Percentiles rank a stretch among this genome's conserved stretches.
Conservation (phyloP, 2,113 vertebrate species). For the Phrynosoma platyrhinos region DNA sequence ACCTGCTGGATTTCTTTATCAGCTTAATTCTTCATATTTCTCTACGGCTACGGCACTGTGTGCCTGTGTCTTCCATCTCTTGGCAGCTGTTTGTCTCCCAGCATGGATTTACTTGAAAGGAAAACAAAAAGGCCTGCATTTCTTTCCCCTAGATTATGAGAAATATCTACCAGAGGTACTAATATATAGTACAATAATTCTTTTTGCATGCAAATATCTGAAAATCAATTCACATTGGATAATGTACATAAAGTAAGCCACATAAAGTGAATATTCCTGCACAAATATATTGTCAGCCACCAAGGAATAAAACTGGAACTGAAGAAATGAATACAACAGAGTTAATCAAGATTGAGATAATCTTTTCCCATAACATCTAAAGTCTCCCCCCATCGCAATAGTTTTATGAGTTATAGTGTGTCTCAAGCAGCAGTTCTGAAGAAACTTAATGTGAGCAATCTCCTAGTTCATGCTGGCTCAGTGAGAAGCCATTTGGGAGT, state of each 20-base stretch:
- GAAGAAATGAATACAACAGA: background rate
- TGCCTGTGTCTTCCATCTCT: too few species aligned
- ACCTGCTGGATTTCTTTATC: conserved; percentile 49
- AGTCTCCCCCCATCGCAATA: background rate
- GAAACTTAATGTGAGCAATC: background rate
- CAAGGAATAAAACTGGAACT: background rate
- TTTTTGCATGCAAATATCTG: background rate
- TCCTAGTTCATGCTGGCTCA: background rate
- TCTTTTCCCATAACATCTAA: background rate
- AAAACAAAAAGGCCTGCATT: too few species aligned
- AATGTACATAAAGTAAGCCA: background rate
- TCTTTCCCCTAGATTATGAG: background rate
- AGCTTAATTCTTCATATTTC: background rate
- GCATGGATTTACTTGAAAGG: background rate
- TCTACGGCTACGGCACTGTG: background rate
- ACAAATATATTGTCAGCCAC: background rate
- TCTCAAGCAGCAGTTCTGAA: background rate
- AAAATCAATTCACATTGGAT: background rate
- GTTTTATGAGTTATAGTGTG: background rate
- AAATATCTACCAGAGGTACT: background rate
- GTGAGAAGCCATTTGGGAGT: background rate
- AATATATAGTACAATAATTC: background rate
- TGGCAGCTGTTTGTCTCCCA: background rate
- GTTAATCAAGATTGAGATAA: background rate
- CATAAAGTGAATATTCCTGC: background rate